Evolutionary conservation across 2,113 vertebrate genomes (phyloP).

Genomic region (Xiphias gladius): DNA sequence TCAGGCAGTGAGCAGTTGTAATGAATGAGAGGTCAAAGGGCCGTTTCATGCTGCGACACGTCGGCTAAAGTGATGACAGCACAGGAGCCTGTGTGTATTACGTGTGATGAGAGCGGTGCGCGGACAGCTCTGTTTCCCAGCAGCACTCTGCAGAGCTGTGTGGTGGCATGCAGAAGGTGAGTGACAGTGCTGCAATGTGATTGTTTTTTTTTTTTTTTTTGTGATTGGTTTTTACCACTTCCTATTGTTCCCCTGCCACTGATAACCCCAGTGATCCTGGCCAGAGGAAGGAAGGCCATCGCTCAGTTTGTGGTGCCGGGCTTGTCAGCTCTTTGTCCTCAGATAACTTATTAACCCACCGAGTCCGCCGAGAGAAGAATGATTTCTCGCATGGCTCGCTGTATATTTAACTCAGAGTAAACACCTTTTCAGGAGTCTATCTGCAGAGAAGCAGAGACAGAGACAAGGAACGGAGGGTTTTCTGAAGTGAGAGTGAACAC

Average conservation of each 20-base stretch:
- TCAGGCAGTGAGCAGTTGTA: conserved; percentile 15
- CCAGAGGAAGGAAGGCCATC: conserved; percentile 77
- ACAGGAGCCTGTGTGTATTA: conserved; percentile 53
- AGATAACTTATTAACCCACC: conserved; percentile 85
- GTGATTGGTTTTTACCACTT: conserved; percentile 76
- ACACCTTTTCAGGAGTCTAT: conserved; percentile 66
- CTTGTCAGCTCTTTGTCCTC: conserved; percentile 81
- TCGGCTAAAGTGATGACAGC: conserved; percentile 67
- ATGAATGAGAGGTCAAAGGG: conserved; percentile 52
- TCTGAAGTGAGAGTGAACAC: conserved; percentile 9
- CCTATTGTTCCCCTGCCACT: conserved; percentile 81
- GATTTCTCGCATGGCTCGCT: conserved; percentile 69
- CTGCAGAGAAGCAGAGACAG: conserved; percentile 39
- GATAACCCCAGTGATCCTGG: conserved; percentile 81
- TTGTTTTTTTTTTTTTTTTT: too few species aligned
- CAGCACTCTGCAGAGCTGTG: conserved; percentile 39
- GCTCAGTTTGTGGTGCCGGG: conserved; percentile 68
- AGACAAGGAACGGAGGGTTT: conserved; percentile 22
- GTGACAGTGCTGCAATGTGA: conserved; percentile 63
- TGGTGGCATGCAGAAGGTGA: conserved; percentile 71
- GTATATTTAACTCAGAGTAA: conserved; percentile 82
- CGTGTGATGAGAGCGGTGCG: conserved; percentile 47
- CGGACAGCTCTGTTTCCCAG: conserved; percentile 56
- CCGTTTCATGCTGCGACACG: conserved; percentile 38
- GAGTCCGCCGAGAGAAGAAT: conserved; percentile 75